These are phyloP conservation scores for Ormyrus pomaceus DNA, from an alignment of 2,888 invertebrate genomes.

Conservation along the genomic window DNA sequence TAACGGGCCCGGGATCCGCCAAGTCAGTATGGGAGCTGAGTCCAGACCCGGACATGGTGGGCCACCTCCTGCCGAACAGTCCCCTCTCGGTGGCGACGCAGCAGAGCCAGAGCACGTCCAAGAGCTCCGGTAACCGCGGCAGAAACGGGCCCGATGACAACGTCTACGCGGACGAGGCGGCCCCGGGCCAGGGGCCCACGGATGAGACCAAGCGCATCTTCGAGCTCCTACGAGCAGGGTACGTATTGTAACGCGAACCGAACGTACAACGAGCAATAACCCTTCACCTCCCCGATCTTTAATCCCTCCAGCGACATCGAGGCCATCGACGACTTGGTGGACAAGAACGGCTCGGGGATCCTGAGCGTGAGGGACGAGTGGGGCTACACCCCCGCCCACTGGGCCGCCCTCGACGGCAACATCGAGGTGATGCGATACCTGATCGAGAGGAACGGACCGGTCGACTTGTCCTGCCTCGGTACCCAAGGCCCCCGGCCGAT, in stretches of 20 bases:
- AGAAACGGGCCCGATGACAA: conserved; percentile 70
- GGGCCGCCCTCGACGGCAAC: conserved; percentile 93
- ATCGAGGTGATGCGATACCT: conserved; percentile 92
- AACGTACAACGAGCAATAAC: no score
- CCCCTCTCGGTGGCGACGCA: conserved; percentile 68
- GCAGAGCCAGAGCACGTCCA: conserved; percentile 58
- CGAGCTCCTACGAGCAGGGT: conserved; percentile 91
- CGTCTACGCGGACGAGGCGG: conserved; percentile 68
- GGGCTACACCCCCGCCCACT: conserved; percentile 95
- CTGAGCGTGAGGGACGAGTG: conserved; percentile 91
- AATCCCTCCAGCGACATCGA: conserved; percentile 82
- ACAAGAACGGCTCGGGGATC: conserved; percentile 84
- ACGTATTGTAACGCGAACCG: conserved; percentile 61
- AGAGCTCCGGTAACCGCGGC: conserved; percentile 56
- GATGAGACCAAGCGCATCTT: conserved; percentile 84
- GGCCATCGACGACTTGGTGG: conserved; percentile 89
- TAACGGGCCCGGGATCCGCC: conserved; percentile 90
- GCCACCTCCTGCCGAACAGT: conserved; percentile 71
- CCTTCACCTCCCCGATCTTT: no score
- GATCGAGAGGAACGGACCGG: conserved; percentile 88
- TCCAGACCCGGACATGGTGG: conserved; percentile 75
- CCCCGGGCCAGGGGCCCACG: conserved; percentile 68
- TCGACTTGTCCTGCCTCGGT: conserved; percentile 91
- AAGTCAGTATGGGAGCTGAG: conserved; percentile 91
- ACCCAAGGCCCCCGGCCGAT: conserved; percentile 94